Percentiles rank a stretch among this genome's conserved stretches.
Evolutionary conservation across 2,797 vertebrate genomes (phyloP).

Genomic region (Premnoplex brunnescens): DNA sequence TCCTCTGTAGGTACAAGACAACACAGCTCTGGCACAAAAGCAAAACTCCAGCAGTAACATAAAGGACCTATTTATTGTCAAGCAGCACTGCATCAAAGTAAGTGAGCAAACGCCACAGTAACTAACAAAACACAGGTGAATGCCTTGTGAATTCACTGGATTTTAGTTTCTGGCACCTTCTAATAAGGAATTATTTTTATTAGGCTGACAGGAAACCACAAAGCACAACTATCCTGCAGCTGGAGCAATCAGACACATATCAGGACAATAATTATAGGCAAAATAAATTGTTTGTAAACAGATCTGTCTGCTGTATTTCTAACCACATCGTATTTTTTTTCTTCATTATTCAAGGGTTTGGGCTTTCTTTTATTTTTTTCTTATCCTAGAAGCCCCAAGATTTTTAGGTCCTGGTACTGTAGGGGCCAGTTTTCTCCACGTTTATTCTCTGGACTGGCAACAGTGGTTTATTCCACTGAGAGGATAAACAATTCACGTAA

Average conservation of each 20-base stretch:
- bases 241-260: neutral
- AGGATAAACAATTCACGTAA: neutral
- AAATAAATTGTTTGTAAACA: neutral
- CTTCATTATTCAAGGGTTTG: neutral
- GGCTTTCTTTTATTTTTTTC: neutral
- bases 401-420: neutral
- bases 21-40: neutral
- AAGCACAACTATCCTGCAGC: neutral
- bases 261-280: neutral
- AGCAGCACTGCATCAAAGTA: neutral
- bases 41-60: neutral
- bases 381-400: neutral
- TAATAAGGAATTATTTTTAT: neutral
- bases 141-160: accelerated
- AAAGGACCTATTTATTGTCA: neutral
- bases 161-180: neutral
- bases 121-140: neutral
- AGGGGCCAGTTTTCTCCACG: neutral
- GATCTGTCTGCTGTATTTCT: neutral
- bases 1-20: neutral
- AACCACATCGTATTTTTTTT: neutral
- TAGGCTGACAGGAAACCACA: neutral
- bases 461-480: neutral
- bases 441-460: neutral
- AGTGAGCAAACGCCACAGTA: neutral